Base-by-base conservation (phyloP, 2,797 vertebrate species). In the Lithobates pipiens region DNA sequence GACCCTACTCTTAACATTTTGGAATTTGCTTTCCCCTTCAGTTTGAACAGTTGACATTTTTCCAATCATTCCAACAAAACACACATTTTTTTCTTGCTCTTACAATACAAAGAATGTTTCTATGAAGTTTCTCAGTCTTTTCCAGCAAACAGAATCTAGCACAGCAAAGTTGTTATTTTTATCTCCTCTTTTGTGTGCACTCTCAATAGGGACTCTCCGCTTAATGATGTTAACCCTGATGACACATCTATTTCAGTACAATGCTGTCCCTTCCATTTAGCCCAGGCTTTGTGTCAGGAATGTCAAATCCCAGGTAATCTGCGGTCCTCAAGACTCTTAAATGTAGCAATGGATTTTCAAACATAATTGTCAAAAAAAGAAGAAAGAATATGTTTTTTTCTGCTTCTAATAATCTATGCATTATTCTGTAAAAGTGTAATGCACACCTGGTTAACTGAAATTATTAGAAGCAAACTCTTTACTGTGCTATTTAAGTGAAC, bases 211-310 rank as follows among this genome's bases (percentile, higher is more conserved):
- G 71, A 81, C 69, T 72, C 69, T 73, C 34, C 6, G 34, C 79
- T 81, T 81, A 81, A 81, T 81, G 79, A 81, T 81, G 79, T 81
- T 81, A 72, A 81, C 79, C 79, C 79, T 73, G 46, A 23, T 81
- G 79, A 63, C 79, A 63, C 69, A 73, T 81, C 79, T 81, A 72
- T 81, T 81, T 81, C 79, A 81, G 79, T 72, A 81, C 69, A 81
- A 73, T 73, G 57, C 54, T 81, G 79, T 81, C 79, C 79, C 50
- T 39, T 72, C 69, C n/a, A 63, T 63, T 81, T 71, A 81, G 23
- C 5, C 68, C 36, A 57, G 32, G 79, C 69, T 81, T 81, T 81
- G 79, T 81, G 79, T 81, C 69, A 81, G 3, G 79, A 81, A 81
- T 72, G 68, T 81, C 79, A 81, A 34, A 81, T 39, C 69, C 79